A percentile compares a stretch with the other conserved stretches of the same genome.
phyloP scores from a whole-genome alignment of 2,888 invertebrate genomes.

The Dusona sp. region DNA sequence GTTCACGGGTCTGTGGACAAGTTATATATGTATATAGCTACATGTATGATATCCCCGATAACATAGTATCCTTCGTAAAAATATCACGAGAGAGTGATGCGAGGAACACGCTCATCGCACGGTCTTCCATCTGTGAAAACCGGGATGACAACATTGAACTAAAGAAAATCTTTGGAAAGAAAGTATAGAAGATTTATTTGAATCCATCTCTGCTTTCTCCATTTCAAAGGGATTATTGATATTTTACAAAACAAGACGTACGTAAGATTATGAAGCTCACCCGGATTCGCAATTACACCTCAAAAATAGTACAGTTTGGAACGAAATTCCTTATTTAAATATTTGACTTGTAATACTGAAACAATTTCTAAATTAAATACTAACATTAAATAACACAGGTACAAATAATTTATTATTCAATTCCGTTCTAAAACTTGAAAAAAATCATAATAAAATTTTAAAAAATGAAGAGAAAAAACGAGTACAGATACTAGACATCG shows the following conservation, averaged over 20 bases:
- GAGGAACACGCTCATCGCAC: slow-evolving; percentile 43
- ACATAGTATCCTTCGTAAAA: slow-evolving; percentile 16
- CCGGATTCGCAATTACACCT: background rate
- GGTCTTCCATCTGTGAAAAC: slow-evolving; percentile 48
- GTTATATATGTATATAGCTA: slow-evolving; percentile 20
- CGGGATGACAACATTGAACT: slow-evolving; percentile 17
- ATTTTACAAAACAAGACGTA: background rate
- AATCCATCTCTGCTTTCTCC: background rate
- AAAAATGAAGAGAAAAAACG: slow-evolving; percentile 20
- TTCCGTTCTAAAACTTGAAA: background rate
- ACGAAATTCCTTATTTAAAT: no score
- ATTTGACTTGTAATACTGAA: no score
- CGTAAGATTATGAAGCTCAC: background rate
- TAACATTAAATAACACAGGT: no score
- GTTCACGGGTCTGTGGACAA: slow-evolving; percentile 76
- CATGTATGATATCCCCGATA: slow-evolving; percentile 33
- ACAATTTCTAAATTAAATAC: no score
- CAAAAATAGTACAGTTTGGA: background rate
- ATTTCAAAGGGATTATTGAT: slow-evolving; percentile 18
- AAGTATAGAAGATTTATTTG: background rate
- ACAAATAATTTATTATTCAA: no score
- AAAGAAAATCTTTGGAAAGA: slow-evolving; percentile 47
- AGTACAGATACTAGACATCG: slow-evolving; percentile 63
- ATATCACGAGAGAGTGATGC: slow-evolving; percentile 52
- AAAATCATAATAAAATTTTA: background rate